Base-by-base conservation (phyloP, 2,113 vertebrate genomes). In the Tychaedon coryphoeus region DNA sequence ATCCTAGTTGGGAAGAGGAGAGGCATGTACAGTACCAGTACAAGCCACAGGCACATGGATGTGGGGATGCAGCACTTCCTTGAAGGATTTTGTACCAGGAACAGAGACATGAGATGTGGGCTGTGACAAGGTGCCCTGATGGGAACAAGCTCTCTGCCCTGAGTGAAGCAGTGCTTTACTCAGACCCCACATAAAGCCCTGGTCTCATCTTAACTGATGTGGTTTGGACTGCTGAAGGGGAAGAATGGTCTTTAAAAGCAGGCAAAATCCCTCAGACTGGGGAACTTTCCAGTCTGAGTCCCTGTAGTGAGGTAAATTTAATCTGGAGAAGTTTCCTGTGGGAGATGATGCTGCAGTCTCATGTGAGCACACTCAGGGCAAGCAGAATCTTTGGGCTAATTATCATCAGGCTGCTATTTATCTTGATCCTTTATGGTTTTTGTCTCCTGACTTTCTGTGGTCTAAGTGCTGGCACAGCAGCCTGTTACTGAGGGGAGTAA, bases 1-100 rank as follows among this genome's bases (percentile, higher is more conserved):
- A 62, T 58, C n/a, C 5, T 26, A 24, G n/a, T 1, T 47, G 33
- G 29, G 51, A 66, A 74, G 4, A 77, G 34, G 17, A 93, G 42
- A 69, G 17, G 33, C 33, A 48, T 0, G 0, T 11, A 33, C 23
- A 69, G 48, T 8, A 34, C n/a, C 72, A 50, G 47, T 3, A 38
- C 13, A 67, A 47, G 38, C 48, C 53, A 64, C 0, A 2, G 16
- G 42, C 22, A 60, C 0, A 43, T 2, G 29, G 60, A 43, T 62
- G 53, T 80, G 56, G 34, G 42, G 61, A 74, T 18, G 56, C 12
- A 61, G 31, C 22, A 25, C 19, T 61, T 65, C 31, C 76, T 38
- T n/a, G 50, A 66, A 70, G 36, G 47, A 72, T 26, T 53, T 23
- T 43, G 17, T 31, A 36, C 12, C 61, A 19, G 53, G 62, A 54